These are phyloP conservation scores for Crioceris asparagi DNA, from an alignment of 2,888 invertebrate species.

Conservation along the genomic window DNA sequence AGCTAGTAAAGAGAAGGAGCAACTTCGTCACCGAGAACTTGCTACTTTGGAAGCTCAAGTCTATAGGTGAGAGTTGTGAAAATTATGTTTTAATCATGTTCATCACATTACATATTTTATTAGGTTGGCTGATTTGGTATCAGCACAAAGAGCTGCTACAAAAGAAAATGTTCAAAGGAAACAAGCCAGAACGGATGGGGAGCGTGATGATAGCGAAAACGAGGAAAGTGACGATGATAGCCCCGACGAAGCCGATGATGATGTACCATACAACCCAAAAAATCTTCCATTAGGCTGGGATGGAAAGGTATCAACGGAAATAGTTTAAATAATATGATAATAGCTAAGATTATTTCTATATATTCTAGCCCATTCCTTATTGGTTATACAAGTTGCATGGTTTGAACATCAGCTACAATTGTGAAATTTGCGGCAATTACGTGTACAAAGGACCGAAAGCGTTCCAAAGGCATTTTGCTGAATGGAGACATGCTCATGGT, in stretches of 20 bases:
- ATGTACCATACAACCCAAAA: constrained; percentile 98
- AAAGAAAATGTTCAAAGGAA: constrained; percentile 98
- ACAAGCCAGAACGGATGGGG: constrained; percentile 91
- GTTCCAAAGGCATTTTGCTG: constrained; percentile 97
- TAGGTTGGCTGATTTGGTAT: constrained; percentile 73
- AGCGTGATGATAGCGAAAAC: constrained; percentile 83
- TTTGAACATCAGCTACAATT: constrained; percentile 95
- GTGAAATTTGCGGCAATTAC: constrained; percentile 98
- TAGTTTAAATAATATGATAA: neutral
- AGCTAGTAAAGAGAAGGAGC: constrained; percentile 48
- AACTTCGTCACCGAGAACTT: constrained; percentile 72
- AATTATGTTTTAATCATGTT: neutral
- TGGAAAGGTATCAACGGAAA: constrained; percentile 58
- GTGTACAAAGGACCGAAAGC: constrained; percentile 99
- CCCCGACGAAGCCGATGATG: constrained; percentile 82
- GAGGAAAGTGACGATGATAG: constrained; percentile 74
- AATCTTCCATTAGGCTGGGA: constrained; percentile 99
- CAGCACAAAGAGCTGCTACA: constrained; percentile 79
- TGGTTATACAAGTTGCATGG: constrained; percentile 99
- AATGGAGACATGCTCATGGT: constrained; percentile 82
- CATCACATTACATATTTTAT: neutral
- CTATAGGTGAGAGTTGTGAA: constrained; percentile 48
- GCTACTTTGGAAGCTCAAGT: constrained; percentile 82
- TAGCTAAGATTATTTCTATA: constrained; percentile 1
- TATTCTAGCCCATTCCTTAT: constrained; percentile 66